A percentile compares a stretch with the other conserved stretches of the same genome.
These are phyloP conservation scores for Ceratotherium simum DNA, from an alignment of 2,113 vertebrate species.

Conservation along the genomic window DNA sequence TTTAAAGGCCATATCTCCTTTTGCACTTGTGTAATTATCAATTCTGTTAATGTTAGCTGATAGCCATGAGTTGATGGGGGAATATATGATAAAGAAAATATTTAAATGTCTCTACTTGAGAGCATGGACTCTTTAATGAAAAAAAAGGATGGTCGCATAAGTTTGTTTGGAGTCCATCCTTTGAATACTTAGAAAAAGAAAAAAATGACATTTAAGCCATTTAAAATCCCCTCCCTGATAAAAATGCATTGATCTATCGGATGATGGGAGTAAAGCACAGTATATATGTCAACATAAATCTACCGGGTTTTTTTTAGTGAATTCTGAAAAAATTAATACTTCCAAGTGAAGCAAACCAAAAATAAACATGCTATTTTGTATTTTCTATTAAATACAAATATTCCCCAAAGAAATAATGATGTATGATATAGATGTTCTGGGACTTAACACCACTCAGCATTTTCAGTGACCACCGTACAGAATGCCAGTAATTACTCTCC, in stretches of 20 bases:
- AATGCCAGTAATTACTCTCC: background rate
- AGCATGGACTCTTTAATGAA: background rate
- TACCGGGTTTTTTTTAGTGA: background rate
- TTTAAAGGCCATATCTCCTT: conserved; percentile 30
- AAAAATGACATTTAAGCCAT: conserved; percentile 8
- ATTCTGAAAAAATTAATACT: conserved; percentile 26
- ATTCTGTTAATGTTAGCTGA: conserved; percentile 23
- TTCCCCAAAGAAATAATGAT: background rate
- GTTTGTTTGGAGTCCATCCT: background rate
- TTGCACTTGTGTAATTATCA: background rate
- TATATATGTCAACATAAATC: background rate
- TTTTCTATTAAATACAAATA: conserved; percentile 49
- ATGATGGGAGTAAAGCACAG: background rate
- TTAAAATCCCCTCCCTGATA: conserved; percentile 32
- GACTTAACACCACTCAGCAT: background rate
- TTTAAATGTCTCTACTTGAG: conserved; percentile 41
- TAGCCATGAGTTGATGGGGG: background rate
- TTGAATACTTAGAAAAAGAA: background rate
- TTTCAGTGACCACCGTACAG: background rate
- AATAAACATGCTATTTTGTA: conserved; percentile 3
- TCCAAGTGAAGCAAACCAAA: background rate
- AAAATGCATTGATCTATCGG: background rate
- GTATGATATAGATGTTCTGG: background rate
- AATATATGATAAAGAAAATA: background rate
- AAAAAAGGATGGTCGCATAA: background rate